Conservation (phyloP, 2,797 vertebrate genomes). For the Cuniculus paca region DNA sequence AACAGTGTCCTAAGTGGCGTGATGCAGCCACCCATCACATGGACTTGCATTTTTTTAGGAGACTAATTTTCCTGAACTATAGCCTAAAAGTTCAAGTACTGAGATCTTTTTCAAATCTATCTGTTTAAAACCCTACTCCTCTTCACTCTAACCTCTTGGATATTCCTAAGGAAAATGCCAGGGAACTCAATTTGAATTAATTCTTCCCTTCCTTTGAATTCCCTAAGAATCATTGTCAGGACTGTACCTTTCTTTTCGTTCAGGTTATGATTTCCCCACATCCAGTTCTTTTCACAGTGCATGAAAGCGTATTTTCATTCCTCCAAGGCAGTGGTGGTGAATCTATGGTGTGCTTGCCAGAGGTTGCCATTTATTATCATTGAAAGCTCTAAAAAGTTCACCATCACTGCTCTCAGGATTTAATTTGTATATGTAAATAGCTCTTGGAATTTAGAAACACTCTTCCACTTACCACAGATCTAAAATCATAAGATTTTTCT, state of each 20-base stretch:
- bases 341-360: not conserved
- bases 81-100: not conserved
- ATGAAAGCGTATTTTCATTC: not conserved
- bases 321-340: not conserved
- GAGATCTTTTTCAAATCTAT: not conserved
- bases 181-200: not conserved
- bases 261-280: slow-evolving; percentile 1
- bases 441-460: slow-evolving; percentile 36
- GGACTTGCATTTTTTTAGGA: not conserved
- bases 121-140: not conserved
- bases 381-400: not conserved
- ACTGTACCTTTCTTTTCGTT: not conserved
- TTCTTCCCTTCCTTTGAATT: not conserved
- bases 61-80: not conserved
- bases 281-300: not conserved
- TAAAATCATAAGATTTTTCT: slow-evolving; percentile 58
- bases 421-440: slow-evolving; percentile 20
- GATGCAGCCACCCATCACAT: not conserved
- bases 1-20: not conserved
- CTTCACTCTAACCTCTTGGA: not conserved
- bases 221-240: not conserved
- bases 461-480: slow-evolving; percentile 42
- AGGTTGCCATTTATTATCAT: not conserved
- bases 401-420: not conserved
- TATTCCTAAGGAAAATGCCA: not conserved